Base-by-base conservation (phyloP, 2,797 vertebrate species). In the Mus caroli region DNA sequence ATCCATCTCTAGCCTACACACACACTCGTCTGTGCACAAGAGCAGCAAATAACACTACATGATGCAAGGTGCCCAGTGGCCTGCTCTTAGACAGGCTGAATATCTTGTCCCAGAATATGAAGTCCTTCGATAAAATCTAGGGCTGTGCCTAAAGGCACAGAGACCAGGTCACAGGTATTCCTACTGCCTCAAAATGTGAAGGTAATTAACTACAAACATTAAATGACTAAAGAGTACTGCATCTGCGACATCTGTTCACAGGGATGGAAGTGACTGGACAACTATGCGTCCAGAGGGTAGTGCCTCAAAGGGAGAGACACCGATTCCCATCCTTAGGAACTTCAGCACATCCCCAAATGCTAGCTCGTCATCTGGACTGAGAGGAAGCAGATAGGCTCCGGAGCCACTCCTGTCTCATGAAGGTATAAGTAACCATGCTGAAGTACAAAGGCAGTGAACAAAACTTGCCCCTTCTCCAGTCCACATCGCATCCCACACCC, bases 21-120 rank as follows among this genome's bases (percentile, higher is more conserved):
- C 46, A 12, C 31, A 22, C n/a, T n/a, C 3, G 8, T 6, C 14
- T 15, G 15, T 34, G 54, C 46, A 6, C 34, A 31, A 52, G 31
- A 6, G 37, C 50, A 54, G 52, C 11, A 56, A 97, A 98, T 83
- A 92, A 96, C 97, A 87, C 86, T 82, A 85, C 77, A 93, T 52
- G 94, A 97, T 93, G 79, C 97, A 95, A 52, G 34, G 83, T 28
- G 14, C 15, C 54, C 75, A 76, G 73, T 0, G 22, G 78, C 54
- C 76, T 75, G 75, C 58, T 89, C 97, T 94, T 95, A 85, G 6
- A 96, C 52, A 97, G 40, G 26, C 11, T 62, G 28, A 60, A 50
- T 76, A 83, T 26, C 77, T 5, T 28, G 62, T 22, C 54, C 75
- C 67, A 78, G 26, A 52, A 78, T 40, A 43, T 43, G 26, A 40